These are phyloP conservation scores for Anomalospiza imberbis DNA, from an alignment of 2,797 vertebrate genomes.

Conservation along the genomic window DNA sequence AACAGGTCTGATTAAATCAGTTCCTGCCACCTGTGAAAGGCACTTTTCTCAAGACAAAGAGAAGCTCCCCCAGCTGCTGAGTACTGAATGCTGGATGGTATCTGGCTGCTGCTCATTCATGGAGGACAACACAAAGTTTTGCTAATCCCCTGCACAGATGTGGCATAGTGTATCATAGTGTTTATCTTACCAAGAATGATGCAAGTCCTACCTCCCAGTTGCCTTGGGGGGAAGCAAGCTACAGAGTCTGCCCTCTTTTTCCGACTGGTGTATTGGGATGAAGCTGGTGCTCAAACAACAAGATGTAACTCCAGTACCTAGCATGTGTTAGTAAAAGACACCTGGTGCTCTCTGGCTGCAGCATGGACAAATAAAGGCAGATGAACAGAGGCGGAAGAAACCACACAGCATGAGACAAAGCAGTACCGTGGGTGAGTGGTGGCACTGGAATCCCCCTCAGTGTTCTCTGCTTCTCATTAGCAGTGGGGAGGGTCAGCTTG, in stretches of 20 bases:
- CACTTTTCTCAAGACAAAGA: neutral
- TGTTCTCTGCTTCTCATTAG: neutral
- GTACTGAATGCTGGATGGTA: neutral
- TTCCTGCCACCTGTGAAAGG: neutral
- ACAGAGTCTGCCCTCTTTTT: rapidly evolving
- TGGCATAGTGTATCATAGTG: neutral
- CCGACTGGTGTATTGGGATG: rapidly evolving
- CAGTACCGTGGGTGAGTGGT: rapidly evolving
- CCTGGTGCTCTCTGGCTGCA: neutral
- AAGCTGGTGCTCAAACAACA: neutral
- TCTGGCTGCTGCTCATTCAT: neutral
- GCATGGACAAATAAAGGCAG: neutral
- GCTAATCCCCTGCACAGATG: neutral
- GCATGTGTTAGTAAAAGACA: neutral
- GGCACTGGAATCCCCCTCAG: neutral
- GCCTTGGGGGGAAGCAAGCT: neutral
- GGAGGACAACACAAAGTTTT: neutral
- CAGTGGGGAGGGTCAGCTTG: neutral
- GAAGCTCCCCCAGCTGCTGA: neutral
- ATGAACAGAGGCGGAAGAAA: neutral
- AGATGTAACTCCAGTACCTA: no score
- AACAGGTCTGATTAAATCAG: neutral
- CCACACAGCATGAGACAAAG: neutral
- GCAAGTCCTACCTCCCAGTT: neutral
- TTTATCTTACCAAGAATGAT: neutral